These are phyloP conservation scores for Gisinianus flammeolus DNA, from an alignment of 2,888 invertebrate species.

Conservation along the genomic window DNA sequence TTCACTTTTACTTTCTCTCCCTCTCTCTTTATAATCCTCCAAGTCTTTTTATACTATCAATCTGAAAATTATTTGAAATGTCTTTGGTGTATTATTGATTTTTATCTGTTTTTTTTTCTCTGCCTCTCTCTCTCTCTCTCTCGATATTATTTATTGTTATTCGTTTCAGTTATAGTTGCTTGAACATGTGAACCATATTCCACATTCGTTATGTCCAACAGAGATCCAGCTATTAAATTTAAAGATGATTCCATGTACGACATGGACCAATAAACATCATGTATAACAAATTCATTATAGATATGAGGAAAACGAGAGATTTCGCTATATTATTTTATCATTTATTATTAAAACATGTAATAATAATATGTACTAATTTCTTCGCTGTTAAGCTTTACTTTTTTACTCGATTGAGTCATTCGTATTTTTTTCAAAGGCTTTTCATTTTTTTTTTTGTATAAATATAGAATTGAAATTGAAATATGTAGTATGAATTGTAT, in stretches of 20 bases:
- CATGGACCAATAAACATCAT: background rate
- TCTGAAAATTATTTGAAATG: background rate
- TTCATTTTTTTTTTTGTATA: background rate
- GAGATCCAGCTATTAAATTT: background rate
- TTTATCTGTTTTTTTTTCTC: background rate
- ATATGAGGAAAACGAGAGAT: background rate
- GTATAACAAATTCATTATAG: background rate
- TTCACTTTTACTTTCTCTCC: background rate
- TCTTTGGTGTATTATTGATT: background rate
- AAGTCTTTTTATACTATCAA: background rate
- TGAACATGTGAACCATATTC: background rate
- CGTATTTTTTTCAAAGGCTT: too few relatives aligned
- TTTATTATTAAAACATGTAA: background rate
- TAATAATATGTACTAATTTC: background rate
- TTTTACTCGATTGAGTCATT: too few relatives aligned
- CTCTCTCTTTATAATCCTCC: background rate
- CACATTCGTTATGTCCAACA: background rate
- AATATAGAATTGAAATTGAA: too few relatives aligned
- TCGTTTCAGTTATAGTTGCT: background rate
- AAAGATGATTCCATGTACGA: background rate
- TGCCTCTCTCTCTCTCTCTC: background rate
- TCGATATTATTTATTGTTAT: conserved; percentile 9
- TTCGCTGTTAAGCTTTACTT: background rate
- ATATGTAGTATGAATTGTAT: background rate
- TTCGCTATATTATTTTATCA: background rate